Conservation (phyloP, 2,888 invertebrate species). For the Drosophila prostipennis region DNA sequence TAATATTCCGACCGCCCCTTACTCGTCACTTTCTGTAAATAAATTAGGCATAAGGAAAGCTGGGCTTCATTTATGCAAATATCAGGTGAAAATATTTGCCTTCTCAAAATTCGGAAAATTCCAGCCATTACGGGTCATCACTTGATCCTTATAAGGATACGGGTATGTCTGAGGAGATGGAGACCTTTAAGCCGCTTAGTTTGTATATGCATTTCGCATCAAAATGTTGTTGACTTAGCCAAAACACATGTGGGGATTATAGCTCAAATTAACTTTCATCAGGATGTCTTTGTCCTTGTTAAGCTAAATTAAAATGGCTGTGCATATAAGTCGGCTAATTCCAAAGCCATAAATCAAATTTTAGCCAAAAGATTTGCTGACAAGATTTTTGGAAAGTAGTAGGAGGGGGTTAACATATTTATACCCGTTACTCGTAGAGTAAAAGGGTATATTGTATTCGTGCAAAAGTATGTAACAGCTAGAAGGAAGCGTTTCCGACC, state of each 20-base stretch:
- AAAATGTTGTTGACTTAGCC: constrained; percentile 9
- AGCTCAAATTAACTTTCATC: constrained; percentile 9
- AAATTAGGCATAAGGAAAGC: constrained; percentile 1
- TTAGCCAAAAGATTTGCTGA: constrained; percentile 4
- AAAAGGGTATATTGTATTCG: too few species aligned
- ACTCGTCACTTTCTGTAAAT: constrained; percentile 5
- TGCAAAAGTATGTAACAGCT: too few species aligned
- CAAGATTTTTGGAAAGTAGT: too few species aligned
- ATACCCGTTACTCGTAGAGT: too few species aligned
- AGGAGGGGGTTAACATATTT: too few species aligned
- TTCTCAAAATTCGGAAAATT: constrained; percentile 1
- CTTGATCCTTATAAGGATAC: not conserved
- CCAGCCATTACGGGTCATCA: not conserved
- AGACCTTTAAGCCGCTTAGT: constrained; percentile 14
- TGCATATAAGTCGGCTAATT: constrained; percentile 31
- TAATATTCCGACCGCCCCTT: not conserved
- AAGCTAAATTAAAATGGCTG: constrained; percentile 16
- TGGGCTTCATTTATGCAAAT: constrained; percentile 31
- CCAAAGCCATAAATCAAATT: constrained; percentile 21
- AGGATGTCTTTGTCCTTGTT: not conserved
- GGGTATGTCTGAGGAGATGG: too few species aligned
- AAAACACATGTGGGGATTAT: constrained; percentile 11
- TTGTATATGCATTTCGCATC: constrained; percentile 3
- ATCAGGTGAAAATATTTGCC: constrained; percentile 27
- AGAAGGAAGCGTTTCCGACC: too few species aligned